A percentile compares a stretch with the other conserved stretches of the same genome.
Conservation (phyloP, 2,797 vertebrate genomes). For the Mastacembelus armatus region DNA sequence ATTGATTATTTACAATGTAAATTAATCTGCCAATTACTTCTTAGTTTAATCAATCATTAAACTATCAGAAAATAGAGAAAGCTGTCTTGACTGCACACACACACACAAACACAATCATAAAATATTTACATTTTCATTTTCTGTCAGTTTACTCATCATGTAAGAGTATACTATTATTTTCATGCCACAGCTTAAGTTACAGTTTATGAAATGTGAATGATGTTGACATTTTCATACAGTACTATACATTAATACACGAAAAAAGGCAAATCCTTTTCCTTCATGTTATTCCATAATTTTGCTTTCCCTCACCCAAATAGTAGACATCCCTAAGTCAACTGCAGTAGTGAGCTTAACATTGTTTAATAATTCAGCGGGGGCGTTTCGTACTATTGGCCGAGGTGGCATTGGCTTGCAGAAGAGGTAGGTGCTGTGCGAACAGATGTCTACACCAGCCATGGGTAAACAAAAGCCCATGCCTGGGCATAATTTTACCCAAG, state of each 20-base stretch:
- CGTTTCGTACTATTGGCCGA: slow-evolving; percentile 68
- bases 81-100: too few relatives aligned
- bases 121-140: too few relatives aligned
- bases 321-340: slow-evolving; percentile 32
- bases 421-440: slow-evolving; percentile 75
- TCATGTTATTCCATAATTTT: too few relatives aligned
- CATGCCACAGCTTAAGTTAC: neutral
- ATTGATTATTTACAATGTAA: too few relatives aligned
- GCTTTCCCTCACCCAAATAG: neutral
- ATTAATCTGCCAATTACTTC: neutral
- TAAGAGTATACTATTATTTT: neutral
- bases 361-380: slow-evolving; percentile 71
- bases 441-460: slow-evolving; percentile 78
- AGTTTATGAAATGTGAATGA: neutral
- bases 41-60: too few relatives aligned
- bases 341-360: slow-evolving; percentile 48
- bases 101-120: too few relatives aligned
- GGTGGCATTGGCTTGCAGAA: slow-evolving; percentile 72
- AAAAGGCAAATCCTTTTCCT: too few relatives aligned
- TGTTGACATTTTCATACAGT: too few relatives aligned
- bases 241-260: too few relatives aligned
- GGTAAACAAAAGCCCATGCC: slow-evolving; percentile 73
- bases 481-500: slow-evolving; percentile 60
- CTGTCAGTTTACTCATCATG: too few relatives aligned
- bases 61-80: too few relatives aligned